phyloP scores from a whole-genome alignment of 1,140 invertebrate species.

The Aethina tumida region DNA sequence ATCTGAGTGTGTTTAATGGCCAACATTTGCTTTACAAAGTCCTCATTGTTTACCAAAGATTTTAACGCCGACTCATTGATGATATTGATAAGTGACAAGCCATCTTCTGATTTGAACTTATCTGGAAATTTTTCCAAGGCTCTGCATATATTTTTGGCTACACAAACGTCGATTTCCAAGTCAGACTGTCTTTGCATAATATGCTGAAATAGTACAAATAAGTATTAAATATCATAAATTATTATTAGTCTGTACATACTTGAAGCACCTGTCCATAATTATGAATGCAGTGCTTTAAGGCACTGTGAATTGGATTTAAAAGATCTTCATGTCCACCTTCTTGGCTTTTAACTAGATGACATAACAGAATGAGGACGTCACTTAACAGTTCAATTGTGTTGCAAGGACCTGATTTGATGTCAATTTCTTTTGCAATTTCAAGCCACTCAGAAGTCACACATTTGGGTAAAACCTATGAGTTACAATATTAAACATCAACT shows the following conservation, averaged over 20 bases:
- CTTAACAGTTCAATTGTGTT: slow-evolving; percentile 19
- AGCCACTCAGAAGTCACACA: slow-evolving; percentile 27
- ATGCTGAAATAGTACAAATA: slow-evolving; percentile 8
- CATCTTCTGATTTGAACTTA: slow-evolving; percentile 22
- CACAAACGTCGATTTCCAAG: slow-evolving; percentile 8
- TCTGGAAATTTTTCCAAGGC: slow-evolving; percentile 24
- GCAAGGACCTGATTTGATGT: slow-evolving; percentile 10
- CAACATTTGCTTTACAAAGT: slow-evolving; percentile 22
- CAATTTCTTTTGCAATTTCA: slow-evolving; percentile 17
- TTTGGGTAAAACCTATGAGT: slow-evolving; percentile 26
- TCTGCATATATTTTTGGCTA: slow-evolving; percentile 19
- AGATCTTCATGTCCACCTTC: slow-evolving; percentile 10
- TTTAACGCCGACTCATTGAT: slow-evolving; percentile 21
- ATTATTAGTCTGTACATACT: slow-evolving; percentile 13
- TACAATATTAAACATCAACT: slow-evolving; percentile 3
- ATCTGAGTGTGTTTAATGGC: slow-evolving; percentile 24
- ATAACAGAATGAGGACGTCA: slow-evolving; percentile 24
- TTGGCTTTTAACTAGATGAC: slow-evolving; percentile 24
- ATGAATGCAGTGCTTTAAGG: slow-evolving; percentile 25
- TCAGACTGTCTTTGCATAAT: slow-evolving; percentile 7
- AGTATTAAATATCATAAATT: slow-evolving; percentile 8
- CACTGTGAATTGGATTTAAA: too few relatives aligned
- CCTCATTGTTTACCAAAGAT: slow-evolving; percentile 21
- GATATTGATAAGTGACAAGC: slow-evolving; percentile 20
- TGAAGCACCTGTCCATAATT: slow-evolving; percentile 24